Base-by-base conservation (phyloP, 2,888 invertebrate genomes). In the Metallyticus violacea region DNA sequence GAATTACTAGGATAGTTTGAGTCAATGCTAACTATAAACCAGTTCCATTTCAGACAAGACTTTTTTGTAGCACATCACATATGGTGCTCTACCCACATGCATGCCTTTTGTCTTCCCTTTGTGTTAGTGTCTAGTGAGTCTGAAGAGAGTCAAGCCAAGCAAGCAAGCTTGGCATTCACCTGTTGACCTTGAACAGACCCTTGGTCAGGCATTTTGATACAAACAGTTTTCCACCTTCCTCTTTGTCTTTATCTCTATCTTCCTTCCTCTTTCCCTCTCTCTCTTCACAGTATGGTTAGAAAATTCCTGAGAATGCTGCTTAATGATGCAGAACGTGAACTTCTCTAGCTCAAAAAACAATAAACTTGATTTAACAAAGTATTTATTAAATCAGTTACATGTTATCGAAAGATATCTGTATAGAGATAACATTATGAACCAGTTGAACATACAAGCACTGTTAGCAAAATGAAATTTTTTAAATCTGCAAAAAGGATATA, bases 161-260 rank as follows among this genome's bases (percentile, higher is more conserved):
- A 30, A 81, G 7, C 40, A 81, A 81, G 81, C 30, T 40, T 81
- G 81, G 81, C 30, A 27, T 77, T 77, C 83, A 83, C 83, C 83
- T 83, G 83, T 29, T 83, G 77, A 77, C 83, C 83, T 83, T 83
- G 40, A 62, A 62, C 40, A 15, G 40, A 62, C 40, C 40, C 40
- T 15, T 62, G 40, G 40, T 15, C 40, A 62, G 40, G 40, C 15
- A 40, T 62, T 62, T 62, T 62, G 83, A 79, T 78, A 78, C 26
- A 78, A 26, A 78, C 26, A 15, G 27, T 27, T 79, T 27, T 79
- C 79, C 79, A 79, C 22, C 79, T 62, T 62, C 40, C 40, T 62
- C 40, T 62, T 62, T 62, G 40, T 62, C 40, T 62, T 62, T 62
- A 62, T 62, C 40, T 62, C 40, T 6, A 62, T 62, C 40, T 62